Percentiles rank a stretch among this genome's conserved stretches.
Evolutionary conservation across 2,888 invertebrate genomes (phyloP).

Genomic region (Drosophila neutralis): DNA sequence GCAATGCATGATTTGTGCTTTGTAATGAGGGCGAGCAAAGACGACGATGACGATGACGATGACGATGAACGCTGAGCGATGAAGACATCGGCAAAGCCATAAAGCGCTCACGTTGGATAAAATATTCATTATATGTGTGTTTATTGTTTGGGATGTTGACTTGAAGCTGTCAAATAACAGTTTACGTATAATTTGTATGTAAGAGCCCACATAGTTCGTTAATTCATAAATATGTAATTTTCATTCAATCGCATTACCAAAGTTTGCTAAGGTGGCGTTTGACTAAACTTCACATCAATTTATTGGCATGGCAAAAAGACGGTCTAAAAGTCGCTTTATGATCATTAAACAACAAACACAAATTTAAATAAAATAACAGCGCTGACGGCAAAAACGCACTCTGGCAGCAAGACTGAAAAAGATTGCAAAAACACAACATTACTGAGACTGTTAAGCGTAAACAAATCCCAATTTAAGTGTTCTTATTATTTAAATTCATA

Average conservation of each 20-base stretch:
- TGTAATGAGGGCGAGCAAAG: conserved; percentile 73
- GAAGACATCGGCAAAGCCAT: conserved; percentile 43
- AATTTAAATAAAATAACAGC: neutral
- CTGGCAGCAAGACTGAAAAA: neutral
- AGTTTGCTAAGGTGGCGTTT: neutral
- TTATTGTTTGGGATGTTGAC: neutral
- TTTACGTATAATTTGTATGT: conserved; percentile 22
- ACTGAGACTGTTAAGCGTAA: neutral
- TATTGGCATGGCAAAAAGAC: neutral
- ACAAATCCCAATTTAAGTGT: neutral
- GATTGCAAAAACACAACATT: neutral
- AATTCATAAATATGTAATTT: conserved; percentile 12
- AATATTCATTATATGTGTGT: conserved; percentile 55
- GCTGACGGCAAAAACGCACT: neutral
- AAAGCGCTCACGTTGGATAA: conserved; percentile 43
- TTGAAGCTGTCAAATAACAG: conserved; percentile 22
- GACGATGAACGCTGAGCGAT: conserved; percentile 23
- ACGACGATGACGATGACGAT: conserved; percentile 20
- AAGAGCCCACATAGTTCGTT: conserved; percentile 9
- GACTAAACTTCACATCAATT: no score
- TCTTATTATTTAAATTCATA: neutral
- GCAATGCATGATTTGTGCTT: conserved; percentile 81
- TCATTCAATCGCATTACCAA: neutral
- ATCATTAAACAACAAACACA: neutral
- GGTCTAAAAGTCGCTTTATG: neutral